Conservation (phyloP, 2,888 invertebrate species). For the Noctua pronuba region DNA sequence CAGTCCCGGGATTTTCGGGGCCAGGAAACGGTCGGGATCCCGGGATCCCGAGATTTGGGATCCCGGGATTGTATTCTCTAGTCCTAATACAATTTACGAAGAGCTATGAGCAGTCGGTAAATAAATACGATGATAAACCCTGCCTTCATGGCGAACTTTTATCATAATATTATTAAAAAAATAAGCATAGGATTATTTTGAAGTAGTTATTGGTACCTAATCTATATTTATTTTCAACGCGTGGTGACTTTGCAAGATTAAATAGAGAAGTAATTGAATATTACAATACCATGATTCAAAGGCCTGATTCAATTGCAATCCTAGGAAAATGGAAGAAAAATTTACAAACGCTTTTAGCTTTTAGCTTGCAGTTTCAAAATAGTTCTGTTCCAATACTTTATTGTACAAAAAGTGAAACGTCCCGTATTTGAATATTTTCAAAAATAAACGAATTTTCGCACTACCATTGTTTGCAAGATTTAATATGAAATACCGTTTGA, state of each 20-base stretch:
- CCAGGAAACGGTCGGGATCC: neutral
- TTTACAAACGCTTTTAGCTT: neutral
- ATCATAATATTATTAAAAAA: neutral
- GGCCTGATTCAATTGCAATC: neutral
- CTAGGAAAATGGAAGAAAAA: neutral
- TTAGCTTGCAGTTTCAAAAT: neutral
- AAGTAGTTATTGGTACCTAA: neutral
- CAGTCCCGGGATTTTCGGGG: neutral
- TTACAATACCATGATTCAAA: neutral
- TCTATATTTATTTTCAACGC: neutral
- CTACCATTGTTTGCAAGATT: slow-evolving; percentile 35
- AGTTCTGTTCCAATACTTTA: neutral
- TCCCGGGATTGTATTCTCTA: neutral
- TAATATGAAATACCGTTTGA: slow-evolving; percentile 36
- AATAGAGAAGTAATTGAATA: neutral
- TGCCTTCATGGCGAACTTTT: neutral
- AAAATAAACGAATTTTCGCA: slow-evolving; percentile 7
- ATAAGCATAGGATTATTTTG: neutral
- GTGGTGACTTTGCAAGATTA: neutral
- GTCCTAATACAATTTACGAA: too few species aligned
- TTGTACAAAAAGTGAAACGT: slow-evolving; percentile 9
- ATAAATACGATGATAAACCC: neutral
- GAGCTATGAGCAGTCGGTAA: neutral
- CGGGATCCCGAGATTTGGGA: too few species aligned
- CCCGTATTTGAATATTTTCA: slow-evolving; percentile 24